A percentile compares a stretch with the other conserved stretches of the same genome.
These are phyloP conservation scores for Grammomys dolichurus DNA, from an alignment of 2,113 vertebrate species.

Conservation along the genomic window DNA sequence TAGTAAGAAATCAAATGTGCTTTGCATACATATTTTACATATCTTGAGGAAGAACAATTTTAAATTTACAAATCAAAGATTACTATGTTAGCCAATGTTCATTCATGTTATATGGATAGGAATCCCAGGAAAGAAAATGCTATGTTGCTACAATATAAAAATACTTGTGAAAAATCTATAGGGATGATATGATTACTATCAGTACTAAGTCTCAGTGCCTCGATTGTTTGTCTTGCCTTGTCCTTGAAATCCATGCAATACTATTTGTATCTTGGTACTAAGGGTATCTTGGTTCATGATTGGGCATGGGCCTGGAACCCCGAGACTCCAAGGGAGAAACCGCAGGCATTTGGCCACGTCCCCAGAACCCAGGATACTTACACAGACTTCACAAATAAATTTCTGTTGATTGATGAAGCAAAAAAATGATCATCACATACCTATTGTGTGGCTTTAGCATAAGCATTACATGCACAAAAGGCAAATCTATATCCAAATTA, in stretches of 20 bases:
- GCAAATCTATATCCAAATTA: neutral
- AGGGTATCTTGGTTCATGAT: no score
- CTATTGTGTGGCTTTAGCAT: neutral
- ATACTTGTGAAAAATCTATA: neutral
- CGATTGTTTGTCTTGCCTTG: neutral
- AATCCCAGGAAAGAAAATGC: neutral
- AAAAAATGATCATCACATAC: neutral
- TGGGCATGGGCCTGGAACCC: no score
- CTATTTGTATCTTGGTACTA: neutral
- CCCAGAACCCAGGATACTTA: no score
- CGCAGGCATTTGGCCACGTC: no score
- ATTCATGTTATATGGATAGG: neutral
- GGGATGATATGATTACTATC: neutral
- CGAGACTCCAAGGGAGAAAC: no score
- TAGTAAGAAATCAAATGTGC: neutral
- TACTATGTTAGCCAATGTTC: neutral
- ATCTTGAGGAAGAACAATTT: neutral
- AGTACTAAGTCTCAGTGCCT: neutral
- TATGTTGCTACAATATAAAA: neutral
- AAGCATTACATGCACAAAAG: neutral
- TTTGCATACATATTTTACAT: neutral
- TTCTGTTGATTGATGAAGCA: constrained; percentile 3
- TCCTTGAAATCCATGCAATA: neutral
- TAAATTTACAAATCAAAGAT: constrained; percentile 31
- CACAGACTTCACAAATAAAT: neutral